Evolutionary conservation across 2,888 invertebrate genomes (phyloP).

Genomic region (Imbricaverruca yamaguchii): DNA sequence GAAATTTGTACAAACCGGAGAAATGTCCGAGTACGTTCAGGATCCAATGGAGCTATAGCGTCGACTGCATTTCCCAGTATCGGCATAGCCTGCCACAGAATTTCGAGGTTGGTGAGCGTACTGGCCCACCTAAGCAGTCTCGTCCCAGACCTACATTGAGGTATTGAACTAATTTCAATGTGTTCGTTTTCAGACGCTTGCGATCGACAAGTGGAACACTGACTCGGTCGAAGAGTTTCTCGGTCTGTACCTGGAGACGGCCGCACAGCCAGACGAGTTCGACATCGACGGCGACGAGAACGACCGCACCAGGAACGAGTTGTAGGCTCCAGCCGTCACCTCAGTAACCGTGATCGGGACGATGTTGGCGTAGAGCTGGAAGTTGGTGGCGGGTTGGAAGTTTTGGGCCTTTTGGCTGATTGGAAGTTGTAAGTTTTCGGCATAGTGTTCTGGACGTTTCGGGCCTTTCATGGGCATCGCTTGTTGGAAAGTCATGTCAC

Average conservation of each 20-base stretch:
- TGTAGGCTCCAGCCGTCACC: not conserved
- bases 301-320: not conserved
- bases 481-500: too few species aligned
- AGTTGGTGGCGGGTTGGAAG: not conserved
- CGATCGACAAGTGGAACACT: constrained; percentile 98
- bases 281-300: not conserved
- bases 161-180: too few species aligned
- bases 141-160: too few species aligned
- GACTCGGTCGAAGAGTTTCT: constrained; percentile 96
- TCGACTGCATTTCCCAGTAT: too few species aligned
- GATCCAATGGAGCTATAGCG: too few species aligned
- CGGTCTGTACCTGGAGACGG: constrained; percentile 5
- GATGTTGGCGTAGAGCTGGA: not conserved
- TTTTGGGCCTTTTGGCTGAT: not conserved
- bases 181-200: constrained; percentile 53
- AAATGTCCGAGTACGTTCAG: too few species aligned
- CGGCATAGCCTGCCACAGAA: too few species aligned
- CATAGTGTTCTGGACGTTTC: not conserved
- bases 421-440: too few species aligned
- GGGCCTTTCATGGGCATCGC: too few species aligned
- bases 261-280: not conserved
- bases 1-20: too few species aligned
- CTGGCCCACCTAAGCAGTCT: too few species aligned
- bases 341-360: not conserved
- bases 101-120: too few species aligned